Percentiles rank a stretch among this genome's conserved stretches.
phyloP scores from a whole-genome alignment of 2,888 invertebrate species.

The Nycteola revayana region DNA sequence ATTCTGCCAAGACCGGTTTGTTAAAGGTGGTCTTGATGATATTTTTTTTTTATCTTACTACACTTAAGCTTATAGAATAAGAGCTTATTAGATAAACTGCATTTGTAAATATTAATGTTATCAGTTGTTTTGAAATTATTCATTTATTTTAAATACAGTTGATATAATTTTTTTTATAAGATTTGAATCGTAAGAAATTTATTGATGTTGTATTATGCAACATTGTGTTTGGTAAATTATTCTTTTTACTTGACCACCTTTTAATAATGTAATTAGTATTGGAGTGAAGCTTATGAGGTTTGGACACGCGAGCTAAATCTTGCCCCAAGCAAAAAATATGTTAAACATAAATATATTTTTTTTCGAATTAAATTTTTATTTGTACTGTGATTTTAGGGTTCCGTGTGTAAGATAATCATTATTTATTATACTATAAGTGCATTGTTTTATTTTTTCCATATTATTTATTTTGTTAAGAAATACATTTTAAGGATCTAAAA shows the following conservation, averaged over 20 bases:
- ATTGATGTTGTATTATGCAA: too few relatives aligned
- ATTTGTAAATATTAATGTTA: too few relatives aligned
- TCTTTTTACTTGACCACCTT: constrained; percentile 4
- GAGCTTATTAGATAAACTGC: too few relatives aligned
- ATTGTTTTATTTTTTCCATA: constrained; percentile 6
- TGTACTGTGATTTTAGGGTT: constrained; percentile 17
- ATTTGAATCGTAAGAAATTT: too few relatives aligned
- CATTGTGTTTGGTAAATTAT: neutral
- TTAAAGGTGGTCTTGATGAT: too few relatives aligned
- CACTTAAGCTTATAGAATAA: too few relatives aligned
- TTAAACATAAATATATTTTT: constrained; percentile 8
- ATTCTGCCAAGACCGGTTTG: too few relatives aligned
- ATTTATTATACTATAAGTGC: constrained; percentile 10
- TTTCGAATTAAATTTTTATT: neutral
- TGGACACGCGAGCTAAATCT: constrained; percentile 13
- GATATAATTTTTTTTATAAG: too few relatives aligned
- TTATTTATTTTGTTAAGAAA: constrained; percentile 7
- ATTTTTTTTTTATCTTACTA: too few relatives aligned
- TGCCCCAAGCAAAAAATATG: constrained; percentile 36
- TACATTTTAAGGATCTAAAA: constrained; percentile 25
- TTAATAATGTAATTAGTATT: neutral
- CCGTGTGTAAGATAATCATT: constrained; percentile 9
- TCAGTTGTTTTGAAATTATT: too few relatives aligned
- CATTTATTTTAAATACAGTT: too few relatives aligned
- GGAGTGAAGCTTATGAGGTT: neutral